Evolutionary conservation across 2,888 invertebrate species (phyloP), one percentile per base, ranked within the genome.

Genomic region (Choreutis nemorana): DNA sequence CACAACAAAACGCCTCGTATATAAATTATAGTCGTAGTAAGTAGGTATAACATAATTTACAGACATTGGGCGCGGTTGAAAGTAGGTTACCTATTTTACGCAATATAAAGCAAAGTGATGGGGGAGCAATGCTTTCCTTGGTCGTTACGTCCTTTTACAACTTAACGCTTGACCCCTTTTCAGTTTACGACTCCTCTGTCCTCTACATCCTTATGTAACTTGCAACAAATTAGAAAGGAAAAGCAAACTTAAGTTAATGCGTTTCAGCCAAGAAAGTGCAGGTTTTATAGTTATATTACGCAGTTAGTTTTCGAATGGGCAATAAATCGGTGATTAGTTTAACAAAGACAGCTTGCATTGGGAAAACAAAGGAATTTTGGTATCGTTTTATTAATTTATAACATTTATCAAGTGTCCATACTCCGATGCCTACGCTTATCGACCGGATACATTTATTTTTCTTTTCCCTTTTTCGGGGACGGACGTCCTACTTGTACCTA

Each of bases 21-120:
- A n/a, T n/a, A n/a, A n/a, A n/a, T n/a, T n/a, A n/a, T n/a, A n/a
- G n/a, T 5, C 13, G 9, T 7, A 11, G 24, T 24, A 24, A n/a
- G 10, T 7, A 24, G 6, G 14, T 8, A 18, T 8, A 6, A 18
- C 30, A 30, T 30, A 18, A 37, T 34, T 32, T 27, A 38, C 35
- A 4, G 20, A 31, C 33, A 50, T 50, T 58, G 62, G 73, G 73
- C 52, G 71, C 60, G 72, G 58, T 55, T 47, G 45, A 55, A 72
- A 71, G 61, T 73, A 56, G 75, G 75, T 75, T 55, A 75, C 75
- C 73, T 60, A 75, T 73, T 70, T 73, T 63, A 58, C 56, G 59
- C 42, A 46, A 42, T 14, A 14, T 10, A 21, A 4, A 21, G 10
- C 22, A 21, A 21, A 21, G 22, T 9, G 22, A 10, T 26, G n/a